Conservation (phyloP, 2,113 vertebrate species). For the Lipophrys pholis region DNA sequence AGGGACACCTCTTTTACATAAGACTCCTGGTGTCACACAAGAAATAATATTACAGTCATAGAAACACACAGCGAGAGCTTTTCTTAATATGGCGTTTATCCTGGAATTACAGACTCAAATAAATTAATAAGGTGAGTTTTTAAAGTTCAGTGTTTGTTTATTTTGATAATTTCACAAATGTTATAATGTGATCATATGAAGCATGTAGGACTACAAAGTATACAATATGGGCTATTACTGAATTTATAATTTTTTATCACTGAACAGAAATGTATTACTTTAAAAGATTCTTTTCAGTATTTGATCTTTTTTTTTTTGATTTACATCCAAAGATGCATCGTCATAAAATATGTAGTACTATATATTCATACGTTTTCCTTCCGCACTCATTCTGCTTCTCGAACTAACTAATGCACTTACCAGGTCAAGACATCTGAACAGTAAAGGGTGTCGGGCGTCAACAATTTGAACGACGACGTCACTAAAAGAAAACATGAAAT, state of each 20-base stretch:
- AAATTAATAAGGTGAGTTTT: too few relatives aligned
- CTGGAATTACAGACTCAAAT: too few relatives aligned
- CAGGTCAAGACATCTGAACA: constrained; percentile 95
- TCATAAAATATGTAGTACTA: too few relatives aligned
- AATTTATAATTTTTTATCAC: too few relatives aligned
- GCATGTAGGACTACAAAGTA: neutral
- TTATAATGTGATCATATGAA: neutral
- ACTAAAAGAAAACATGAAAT: constrained; percentile 76
- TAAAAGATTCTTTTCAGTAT: too few relatives aligned
- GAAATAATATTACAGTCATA: neutral
- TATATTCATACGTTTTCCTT: too few relatives aligned
- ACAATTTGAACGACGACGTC: constrained; percentile 97
- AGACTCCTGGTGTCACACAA: constrained; percentile 83
- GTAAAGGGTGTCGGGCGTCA: constrained; percentile 94
- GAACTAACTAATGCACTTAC: constrained; percentile 80
- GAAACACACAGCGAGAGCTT: rapidly evolving
- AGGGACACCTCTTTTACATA: constrained; percentile 90
- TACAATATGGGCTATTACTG: too few relatives aligned
- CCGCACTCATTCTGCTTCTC: too few relatives aligned
- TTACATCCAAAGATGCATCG: too few relatives aligned
- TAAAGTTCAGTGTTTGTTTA: neutral
- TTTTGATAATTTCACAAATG: neutral
- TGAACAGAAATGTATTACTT: too few relatives aligned
- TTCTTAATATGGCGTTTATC: neutral
- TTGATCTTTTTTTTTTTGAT: too few relatives aligned